These are phyloP conservation scores for Harpegnathos saltator DNA, from an alignment of 1,140 invertebrate species.

Conservation along the genomic window DNA sequence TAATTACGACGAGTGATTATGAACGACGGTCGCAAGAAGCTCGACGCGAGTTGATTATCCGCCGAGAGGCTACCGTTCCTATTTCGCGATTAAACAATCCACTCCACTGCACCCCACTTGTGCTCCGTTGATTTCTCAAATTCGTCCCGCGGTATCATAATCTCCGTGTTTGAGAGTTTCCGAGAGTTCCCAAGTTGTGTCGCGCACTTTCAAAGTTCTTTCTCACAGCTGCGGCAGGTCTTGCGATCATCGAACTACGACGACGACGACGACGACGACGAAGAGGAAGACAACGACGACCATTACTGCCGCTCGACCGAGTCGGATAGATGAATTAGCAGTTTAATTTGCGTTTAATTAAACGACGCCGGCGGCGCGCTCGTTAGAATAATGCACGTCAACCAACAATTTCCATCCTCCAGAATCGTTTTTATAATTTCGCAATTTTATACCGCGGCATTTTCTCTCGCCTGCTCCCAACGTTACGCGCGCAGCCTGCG, in stretches of 20 bases:
- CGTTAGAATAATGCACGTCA: slow-evolving; percentile 44
- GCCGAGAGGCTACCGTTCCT: neutral
- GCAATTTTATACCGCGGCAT: slow-evolving; percentile 1
- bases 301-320: slow-evolving; percentile 44
- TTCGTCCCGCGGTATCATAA: slow-evolving; percentile 47
- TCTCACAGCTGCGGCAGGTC: slow-evolving; percentile 63
- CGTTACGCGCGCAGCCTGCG: neutral
- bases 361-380: slow-evolving; percentile 27
- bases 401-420: neutral
- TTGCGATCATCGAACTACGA: slow-evolving; percentile 48
- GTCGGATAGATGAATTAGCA: slow-evolving; percentile 67
- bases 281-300: slow-evolving; percentile 1
- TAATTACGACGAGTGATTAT: neutral
- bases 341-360: slow-evolving; percentile 72
- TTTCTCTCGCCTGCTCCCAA: no score
- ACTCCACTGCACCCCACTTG: neutral
- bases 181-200: slow-evolving; percentile 60
- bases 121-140: slow-evolving; percentile 51
- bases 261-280: neutral
- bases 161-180: slow-evolving; percentile 38
- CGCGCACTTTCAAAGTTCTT: slow-evolving; percentile 65
- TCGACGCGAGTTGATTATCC: no score
- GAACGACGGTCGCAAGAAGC: neutral
- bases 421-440: slow-evolving; percentile 16
- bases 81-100: slow-evolving; percentile 14